phyloP scores from a whole-genome alignment of 2,888 invertebrate species.

The Yponomeuta malinellus region DNA sequence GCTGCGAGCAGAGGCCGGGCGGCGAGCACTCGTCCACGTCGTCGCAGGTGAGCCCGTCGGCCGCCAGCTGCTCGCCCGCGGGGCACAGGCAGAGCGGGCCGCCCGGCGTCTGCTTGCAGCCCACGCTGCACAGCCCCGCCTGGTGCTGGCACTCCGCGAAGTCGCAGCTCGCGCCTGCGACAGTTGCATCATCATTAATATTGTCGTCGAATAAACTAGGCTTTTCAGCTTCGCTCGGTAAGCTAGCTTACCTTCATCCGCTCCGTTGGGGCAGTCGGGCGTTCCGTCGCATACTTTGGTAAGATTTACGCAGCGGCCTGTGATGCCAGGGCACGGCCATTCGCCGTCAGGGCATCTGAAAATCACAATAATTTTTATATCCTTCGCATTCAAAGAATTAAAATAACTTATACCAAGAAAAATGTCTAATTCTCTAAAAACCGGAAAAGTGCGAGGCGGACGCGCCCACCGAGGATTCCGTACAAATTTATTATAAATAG shows the following conservation, averaged over 20 bases:
- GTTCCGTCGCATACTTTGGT: slow-evolving; percentile 92
- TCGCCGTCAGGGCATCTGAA: slow-evolving; percentile 82
- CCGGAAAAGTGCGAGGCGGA: no score
- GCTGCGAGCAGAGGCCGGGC: slow-evolving; percentile 93
- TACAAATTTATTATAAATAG: no score
- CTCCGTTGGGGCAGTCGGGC: slow-evolving; percentile 93
- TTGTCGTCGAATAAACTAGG: no score
- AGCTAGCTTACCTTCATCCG: slow-evolving; percentile 86
- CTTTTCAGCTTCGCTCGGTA: no score
- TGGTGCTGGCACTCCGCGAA: slow-evolving; percentile 86
- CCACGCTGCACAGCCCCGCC: slow-evolving; percentile 85
- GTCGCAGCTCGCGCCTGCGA: slow-evolving; percentile 83
- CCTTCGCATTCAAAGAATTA: no score
- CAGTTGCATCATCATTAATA: not conserved
- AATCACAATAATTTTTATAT: not conserved
- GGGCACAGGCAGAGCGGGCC: slow-evolving; percentile 96
- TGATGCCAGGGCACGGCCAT: slow-evolving; percentile 91
- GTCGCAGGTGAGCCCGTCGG: slow-evolving; percentile 81
- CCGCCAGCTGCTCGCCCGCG: slow-evolving; percentile 85
- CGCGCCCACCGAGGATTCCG: no score
- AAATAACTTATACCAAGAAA: no score
- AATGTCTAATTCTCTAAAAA: no score
- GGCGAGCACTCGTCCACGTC: slow-evolving; percentile 93
- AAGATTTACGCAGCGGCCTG: slow-evolving; percentile 88
- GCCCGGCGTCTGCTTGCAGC: slow-evolving; percentile 88